phyloP scores from a whole-genome alignment of 2,888 invertebrate species.

The Odiellus spinosus region DNA sequence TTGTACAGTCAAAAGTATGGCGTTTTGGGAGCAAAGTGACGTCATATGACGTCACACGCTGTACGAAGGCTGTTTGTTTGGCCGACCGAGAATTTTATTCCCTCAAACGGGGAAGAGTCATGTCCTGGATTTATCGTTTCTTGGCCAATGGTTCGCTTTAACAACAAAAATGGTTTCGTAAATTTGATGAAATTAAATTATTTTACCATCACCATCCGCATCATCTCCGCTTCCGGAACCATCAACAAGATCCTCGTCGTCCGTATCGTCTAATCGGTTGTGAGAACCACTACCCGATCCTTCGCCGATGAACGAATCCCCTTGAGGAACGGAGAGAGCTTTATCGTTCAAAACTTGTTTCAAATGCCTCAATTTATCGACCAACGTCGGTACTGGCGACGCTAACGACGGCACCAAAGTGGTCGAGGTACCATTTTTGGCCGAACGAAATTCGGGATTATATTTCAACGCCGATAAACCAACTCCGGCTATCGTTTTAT shows the following conservation, averaged over 20 bases:
- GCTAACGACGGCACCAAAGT: conserved; percentile 28
- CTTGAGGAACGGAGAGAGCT: conserved; percentile 9
- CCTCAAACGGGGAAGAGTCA: no score
- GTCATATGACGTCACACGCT: no score
- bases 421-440: conserved; percentile 19
- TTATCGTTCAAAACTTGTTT: conserved; percentile 25
- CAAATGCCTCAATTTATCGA: conserved; percentile 47
- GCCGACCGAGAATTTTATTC: no score
- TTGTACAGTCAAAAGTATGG: no score
- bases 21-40: no score
- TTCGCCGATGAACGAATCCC: conserved; percentile 10
- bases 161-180: no score
- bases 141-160: no score
- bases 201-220: no score
- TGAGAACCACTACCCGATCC: conserved; percentile 13
- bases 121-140: no score
- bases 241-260: conserved; percentile 11
- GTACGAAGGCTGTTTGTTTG: no score
- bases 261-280: conserved; percentile 6
- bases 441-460: conserved; percentile 53
- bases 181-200: no score
- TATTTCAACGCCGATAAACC: conserved; percentile 59
- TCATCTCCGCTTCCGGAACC: not conserved
- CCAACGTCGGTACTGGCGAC: conserved; percentile 37
- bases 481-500: conserved; percentile 55